Conservation (phyloP, 2,113 vertebrate species). For the Lampris megalopsis region DNA sequence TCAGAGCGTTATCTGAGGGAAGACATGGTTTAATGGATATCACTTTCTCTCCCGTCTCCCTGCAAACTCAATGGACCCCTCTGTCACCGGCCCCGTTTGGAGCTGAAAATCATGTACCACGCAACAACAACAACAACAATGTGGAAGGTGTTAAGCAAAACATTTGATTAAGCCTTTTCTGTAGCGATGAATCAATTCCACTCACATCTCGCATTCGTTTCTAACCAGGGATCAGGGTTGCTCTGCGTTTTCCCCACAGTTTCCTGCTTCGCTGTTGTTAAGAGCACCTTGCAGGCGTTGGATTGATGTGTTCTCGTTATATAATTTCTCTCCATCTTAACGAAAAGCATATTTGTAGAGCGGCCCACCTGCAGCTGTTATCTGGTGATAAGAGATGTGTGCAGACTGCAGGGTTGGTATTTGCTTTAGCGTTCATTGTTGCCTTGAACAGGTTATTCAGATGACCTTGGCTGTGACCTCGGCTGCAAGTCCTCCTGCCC, state of each 20-base stretch:
- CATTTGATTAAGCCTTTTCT: conserved; percentile 21
- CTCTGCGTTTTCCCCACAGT: not conserved
- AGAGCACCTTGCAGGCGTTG: conserved; percentile 14
- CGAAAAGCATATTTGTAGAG: conserved; percentile 50
- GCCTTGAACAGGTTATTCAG: conserved; percentile 50
- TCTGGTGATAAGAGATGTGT: conserved; percentile 35
- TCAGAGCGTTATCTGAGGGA: conserved; percentile 23
- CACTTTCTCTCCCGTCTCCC: conserved; percentile 7
- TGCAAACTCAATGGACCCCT: conserved; percentile 45
- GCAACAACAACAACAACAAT: conserved; percentile 21
- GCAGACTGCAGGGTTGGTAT: conserved; percentile 38
- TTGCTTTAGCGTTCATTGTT: conserved; percentile 62
- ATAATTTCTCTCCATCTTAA: conserved; percentile 35
- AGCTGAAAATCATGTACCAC: conserved; percentile 51
- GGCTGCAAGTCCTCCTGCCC: conserved; percentile 13
- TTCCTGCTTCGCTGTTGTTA: not conserved
- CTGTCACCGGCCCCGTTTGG: conserved; percentile 34
- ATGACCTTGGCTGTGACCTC: conserved; percentile 59
- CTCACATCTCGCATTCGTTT: conserved; percentile 17
- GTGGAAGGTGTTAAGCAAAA: conserved; percentile 3
- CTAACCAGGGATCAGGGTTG: conserved; percentile 23
- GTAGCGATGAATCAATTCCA: conserved; percentile 14
- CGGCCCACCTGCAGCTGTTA: conserved; percentile 38
- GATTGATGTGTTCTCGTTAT: conserved; percentile 23
- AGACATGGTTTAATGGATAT: conserved; percentile 7